Conservation (phyloP, 2,797 vertebrate genomes). For the Melopsittacus undulatus region DNA sequence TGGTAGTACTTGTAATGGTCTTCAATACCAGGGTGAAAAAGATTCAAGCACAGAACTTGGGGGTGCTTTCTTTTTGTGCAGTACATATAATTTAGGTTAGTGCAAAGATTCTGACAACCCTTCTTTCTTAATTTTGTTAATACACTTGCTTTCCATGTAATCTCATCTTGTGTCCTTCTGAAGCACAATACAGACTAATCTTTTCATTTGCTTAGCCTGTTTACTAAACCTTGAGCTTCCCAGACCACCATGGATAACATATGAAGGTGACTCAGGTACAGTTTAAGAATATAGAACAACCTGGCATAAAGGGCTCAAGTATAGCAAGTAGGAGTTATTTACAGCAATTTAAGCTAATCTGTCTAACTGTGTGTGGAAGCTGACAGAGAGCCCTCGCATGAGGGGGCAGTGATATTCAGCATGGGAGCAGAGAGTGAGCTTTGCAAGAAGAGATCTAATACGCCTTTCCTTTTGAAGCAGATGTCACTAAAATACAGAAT, state of each 20-base stretch:
- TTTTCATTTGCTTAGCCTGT: conserved; percentile 50
- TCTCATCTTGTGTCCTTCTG: conserved; percentile 14
- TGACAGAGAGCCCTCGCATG: not conserved
- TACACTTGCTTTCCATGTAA: not conserved
- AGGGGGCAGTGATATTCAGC: not conserved
- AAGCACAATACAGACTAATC: conserved; percentile 28
- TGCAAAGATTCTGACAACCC: not conserved
- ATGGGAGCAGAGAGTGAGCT: not conserved
- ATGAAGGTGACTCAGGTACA: conserved; percentile 57
- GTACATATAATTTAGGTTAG: not conserved
- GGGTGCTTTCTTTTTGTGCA: not conserved
- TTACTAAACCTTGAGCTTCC: conserved; percentile 25
- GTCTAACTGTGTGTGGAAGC: not conserved
- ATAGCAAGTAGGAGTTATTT: conserved; percentile 44
- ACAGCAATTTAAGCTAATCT: conserved; percentile 43
- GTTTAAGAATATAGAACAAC: conserved; percentile 29
- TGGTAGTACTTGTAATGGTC: not conserved
- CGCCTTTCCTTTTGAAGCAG: not conserved
- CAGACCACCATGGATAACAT: not conserved
- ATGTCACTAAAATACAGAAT: not conserved
- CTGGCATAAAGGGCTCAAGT: conserved; percentile 36
- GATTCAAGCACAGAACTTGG: not conserved
- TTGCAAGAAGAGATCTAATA: not conserved
- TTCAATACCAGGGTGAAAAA: not conserved
- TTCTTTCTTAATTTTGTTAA: conserved; percentile 1